Base-by-base conservation (phyloP, 2,888 invertebrate genomes). In the Ophion slaviceki region DNA sequence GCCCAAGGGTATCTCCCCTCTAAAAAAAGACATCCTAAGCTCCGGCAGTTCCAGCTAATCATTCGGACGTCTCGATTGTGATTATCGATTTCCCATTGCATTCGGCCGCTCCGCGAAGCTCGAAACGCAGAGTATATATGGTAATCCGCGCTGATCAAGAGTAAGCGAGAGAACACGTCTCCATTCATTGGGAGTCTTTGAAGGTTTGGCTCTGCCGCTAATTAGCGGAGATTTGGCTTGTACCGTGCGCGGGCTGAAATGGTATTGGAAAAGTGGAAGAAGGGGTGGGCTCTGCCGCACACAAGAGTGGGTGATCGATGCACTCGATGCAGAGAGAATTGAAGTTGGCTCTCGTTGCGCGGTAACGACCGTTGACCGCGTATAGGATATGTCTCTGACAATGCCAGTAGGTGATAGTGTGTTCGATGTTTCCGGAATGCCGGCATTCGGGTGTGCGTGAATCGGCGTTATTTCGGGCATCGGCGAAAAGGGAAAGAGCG, bases 321-420 rank as follows among this genome's bases (percentile, higher is more conserved):
- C 78, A 74, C 77, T 62, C 74, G 32, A 32, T 75, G 66, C 75
- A 28, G 80, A 82, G 74, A 70, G 80, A 78, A 86, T 86, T 81
- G 70, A 81, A 83, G 77, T 78, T 81, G 62, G 83, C 70, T 81
- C 75, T 78, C 77, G 78, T 53, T 59, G 74, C 59, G 67, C 77
- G 47, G 74, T 78, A 83, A 80, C 70, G 86, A 81, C 78, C 80
- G 70, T 62, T 70, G 75, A 80, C 86, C 80, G 80, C 77, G 76
- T 80, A 70, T 66, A 36, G 76, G 72, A 75, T 70, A 74, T 57
- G 72, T 80, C 72, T 74, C 82, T 80, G 64, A 82, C 82, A 82
- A 77, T 77, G 61, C 57, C 80, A 82, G 66, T 61, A 2, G 24
- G n/a, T 14, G 36, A 83, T 53, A 64, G 82, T 66, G 78, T 70